Evolutionary conservation across 1,140 invertebrate genomes (phyloP).

Genomic region (Drosophila micromelanica): DNA sequence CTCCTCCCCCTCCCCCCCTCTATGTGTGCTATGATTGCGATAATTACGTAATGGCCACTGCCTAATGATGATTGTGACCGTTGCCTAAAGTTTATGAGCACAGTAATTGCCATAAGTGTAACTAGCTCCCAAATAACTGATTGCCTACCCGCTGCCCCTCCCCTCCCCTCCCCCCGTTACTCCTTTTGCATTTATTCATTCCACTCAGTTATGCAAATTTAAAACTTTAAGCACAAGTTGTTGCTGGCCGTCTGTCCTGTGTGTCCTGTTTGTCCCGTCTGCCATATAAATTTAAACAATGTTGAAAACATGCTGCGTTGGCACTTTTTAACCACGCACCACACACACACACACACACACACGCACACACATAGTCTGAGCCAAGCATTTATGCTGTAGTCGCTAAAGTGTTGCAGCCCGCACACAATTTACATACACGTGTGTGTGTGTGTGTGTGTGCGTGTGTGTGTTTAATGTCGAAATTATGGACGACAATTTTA

Average conservation of each 20-base stretch:
- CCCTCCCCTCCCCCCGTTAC: no score
- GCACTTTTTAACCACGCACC: conserved; percentile 80
- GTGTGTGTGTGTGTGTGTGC: conserved; percentile 28
- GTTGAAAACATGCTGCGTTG: conserved; percentile 82
- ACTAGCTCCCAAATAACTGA: conserved; percentile 6
- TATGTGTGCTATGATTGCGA: conserved; percentile 58
- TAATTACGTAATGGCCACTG: conserved; percentile 78
- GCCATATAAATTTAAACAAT: conserved; percentile 82
- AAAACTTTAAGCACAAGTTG: conserved; percentile 79
- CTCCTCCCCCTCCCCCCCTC: background rate
- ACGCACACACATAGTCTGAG: conserved; percentile 21
- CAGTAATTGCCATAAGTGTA: conserved; percentile 64
- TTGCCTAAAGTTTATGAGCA: conserved; percentile 64
- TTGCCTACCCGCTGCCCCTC: background rate
- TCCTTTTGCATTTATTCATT: conserved; percentile 2
- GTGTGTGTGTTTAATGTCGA: conserved; percentile 80
- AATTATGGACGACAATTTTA: conserved; percentile 83
- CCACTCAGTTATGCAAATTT: conserved; percentile 71
- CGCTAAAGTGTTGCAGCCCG: conserved; percentile 74
- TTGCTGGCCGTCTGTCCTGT: conserved; percentile 37
- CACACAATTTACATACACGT: conserved; percentile 72
- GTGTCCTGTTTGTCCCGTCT: conserved; percentile 47
- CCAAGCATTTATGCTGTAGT: conserved; percentile 75
- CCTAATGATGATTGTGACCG: conserved; percentile 72
- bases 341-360: conserved; percentile 34